phyloP scores from a whole-genome alignment of 2,113 vertebrate genomes.

The Fulmarus glacialis region DNA sequence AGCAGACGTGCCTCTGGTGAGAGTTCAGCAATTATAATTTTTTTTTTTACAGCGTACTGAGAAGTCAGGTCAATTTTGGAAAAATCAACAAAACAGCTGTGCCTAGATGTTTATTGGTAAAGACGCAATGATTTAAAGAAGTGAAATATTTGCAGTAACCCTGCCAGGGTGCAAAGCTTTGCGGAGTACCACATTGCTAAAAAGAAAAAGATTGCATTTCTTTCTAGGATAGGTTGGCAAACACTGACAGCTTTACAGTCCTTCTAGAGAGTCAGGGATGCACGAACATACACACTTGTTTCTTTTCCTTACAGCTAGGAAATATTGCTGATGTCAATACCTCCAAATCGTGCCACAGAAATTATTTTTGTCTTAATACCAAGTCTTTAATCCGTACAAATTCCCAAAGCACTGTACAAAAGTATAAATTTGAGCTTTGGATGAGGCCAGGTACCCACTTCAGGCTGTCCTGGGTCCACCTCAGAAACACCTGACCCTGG shows the following conservation, averaged over 20 bases:
- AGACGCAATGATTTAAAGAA: not conserved
- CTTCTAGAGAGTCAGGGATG: not conserved
- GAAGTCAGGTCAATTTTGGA: not conserved
- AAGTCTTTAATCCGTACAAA: not conserved
- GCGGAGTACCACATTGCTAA: not conserved
- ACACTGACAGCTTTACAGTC: not conserved
- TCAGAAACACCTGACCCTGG: not conserved
- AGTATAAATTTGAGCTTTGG: not conserved
- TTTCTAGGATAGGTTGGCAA: not conserved
- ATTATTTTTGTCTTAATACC: not conserved
- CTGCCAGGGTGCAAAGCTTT: not conserved
- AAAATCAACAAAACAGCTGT: not conserved
- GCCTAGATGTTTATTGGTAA: not conserved
- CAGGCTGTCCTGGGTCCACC: not conserved
- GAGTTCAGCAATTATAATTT: not conserved
- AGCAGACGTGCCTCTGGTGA: not conserved
- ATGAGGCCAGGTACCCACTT: not conserved
- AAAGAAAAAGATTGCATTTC: not conserved
- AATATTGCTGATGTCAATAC: not conserved
- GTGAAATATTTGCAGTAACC: not conserved
- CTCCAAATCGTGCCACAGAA: not conserved
- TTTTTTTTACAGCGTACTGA: not conserved
- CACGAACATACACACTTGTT: rapidly evolving
- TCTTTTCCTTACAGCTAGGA: not conserved
- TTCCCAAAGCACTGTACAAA: not conserved